A percentile compares a stretch with the other conserved stretches of the same genome.
These are phyloP conservation scores for Lacanobia wlatinum DNA, from an alignment of 2,888 invertebrate species.

Conservation along the genomic window DNA sequence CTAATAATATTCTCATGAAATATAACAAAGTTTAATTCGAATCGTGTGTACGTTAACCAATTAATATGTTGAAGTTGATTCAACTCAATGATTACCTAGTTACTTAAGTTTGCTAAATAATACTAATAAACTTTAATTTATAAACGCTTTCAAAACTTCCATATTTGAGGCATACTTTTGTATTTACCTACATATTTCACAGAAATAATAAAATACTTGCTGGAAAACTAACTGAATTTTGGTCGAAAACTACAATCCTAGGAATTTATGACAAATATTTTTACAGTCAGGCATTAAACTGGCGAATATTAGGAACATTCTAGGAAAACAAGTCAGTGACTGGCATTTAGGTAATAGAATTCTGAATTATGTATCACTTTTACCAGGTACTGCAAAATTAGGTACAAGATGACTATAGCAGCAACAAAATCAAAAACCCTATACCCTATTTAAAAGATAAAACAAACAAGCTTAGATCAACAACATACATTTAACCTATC, in stretches of 20 bases:
- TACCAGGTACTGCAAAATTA: no score
- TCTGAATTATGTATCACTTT: no score
- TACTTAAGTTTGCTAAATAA: neutral
- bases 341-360: no score
- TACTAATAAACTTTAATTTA: slow-evolving; percentile 1
- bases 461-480: neutral
- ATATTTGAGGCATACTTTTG: neutral
- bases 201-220: slow-evolving; percentile 1
- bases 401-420: no score
- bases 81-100: neutral
- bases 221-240: neutral
- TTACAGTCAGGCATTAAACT: neutral
- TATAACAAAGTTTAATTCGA: neutral
- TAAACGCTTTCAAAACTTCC: neutral
- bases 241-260: neutral
- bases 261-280: neutral
- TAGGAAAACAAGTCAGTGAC: neutral
- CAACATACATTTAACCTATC: slow-evolving; percentile 3
- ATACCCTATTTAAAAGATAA: neutral
- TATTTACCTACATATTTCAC: neutral
- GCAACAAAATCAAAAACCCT: no score
- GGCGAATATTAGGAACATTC: neutral
- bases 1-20: neutral
- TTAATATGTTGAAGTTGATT: slow-evolving; percentile 18
- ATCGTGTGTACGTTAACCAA: neutral